Evolutionary conservation across 2,888 invertebrate genomes (phyloP).

Genomic region (Cerastis rubricosa): DNA sequence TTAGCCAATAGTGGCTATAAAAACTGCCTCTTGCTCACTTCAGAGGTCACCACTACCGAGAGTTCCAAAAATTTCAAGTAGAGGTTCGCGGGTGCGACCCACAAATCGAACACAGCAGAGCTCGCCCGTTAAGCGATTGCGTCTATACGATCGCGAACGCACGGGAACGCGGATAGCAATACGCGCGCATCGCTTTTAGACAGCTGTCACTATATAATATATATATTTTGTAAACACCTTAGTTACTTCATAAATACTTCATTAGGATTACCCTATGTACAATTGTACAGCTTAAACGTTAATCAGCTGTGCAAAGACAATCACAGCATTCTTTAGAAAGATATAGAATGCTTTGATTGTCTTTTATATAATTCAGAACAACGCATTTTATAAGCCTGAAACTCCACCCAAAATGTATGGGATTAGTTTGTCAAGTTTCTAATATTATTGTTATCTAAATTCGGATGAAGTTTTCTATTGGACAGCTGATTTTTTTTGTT

Average conservation of each 20-base stretch:
- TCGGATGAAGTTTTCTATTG: too few species aligned
- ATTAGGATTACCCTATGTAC: background rate
- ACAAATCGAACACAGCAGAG: too few species aligned
- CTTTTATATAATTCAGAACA: background rate
- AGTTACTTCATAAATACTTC: background rate
- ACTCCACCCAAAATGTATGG: constrained; percentile 1
- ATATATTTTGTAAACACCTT: background rate
- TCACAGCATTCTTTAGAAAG: too few species aligned
- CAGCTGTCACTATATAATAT: background rate
- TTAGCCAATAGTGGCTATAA: background rate
- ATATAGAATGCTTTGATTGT: background rate
- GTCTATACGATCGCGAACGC: too few species aligned
- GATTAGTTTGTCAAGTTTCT: background rate
- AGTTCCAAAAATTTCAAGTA: background rate
- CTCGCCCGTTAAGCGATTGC: too few species aligned
- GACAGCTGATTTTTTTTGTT: too few species aligned
- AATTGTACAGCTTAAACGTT: too few species aligned
- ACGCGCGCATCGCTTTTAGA: too few species aligned
- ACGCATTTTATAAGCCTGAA: background rate
- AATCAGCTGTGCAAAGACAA: too few species aligned
- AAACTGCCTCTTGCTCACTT: background rate
- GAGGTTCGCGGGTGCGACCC: too few species aligned
- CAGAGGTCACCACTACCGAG: background rate
- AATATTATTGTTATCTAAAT: background rate
- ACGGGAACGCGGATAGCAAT: too few species aligned